phyloP scores from a whole-genome alignment of 2,888 invertebrate species.

The Trilocha varians region DNA sequence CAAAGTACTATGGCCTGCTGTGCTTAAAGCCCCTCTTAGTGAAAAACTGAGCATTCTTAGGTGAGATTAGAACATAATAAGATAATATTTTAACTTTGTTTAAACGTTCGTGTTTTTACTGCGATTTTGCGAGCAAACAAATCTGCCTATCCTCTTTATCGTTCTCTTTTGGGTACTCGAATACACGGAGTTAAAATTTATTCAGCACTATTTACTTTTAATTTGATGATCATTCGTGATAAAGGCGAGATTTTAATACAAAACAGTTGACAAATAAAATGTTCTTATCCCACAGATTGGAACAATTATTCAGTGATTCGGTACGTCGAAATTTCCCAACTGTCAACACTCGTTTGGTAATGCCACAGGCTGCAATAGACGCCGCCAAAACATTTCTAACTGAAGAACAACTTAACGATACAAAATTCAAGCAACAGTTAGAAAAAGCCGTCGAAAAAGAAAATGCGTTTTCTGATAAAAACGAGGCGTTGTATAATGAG shows the following conservation, averaged over 20 bases:
- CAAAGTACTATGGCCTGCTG: conserved; percentile 82
- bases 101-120: not conserved
- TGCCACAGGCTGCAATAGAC: conserved; percentile 66
- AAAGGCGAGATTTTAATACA: too few species aligned
- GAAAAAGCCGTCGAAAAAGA: conserved; percentile 44
- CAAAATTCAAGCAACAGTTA: conserved; percentile 25
- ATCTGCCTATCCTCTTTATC: too few species aligned
- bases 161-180: too few species aligned
- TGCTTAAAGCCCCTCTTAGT: conserved; percentile 84
- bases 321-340: conserved; percentile 76
- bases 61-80: conserved; percentile 21
- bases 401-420: conserved; percentile 36
- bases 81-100: not conserved
- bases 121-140: not conserved
- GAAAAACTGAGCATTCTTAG: conserved; percentile 87
- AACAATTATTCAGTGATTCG: conserved; percentile 68
- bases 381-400: conserved; percentile 62
- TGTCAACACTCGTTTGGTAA: conserved; percentile 71
- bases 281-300: conserved; percentile 44
- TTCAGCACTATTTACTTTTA: too few species aligned
- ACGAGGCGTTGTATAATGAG: conserved; percentile 64
- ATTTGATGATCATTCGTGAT: too few species aligned
- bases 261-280: not conserved
- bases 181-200: too few species aligned
- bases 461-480: conserved; percentile 48